These are phyloP conservation scores for Napeogenes inachia DNA, from an alignment of 2,888 invertebrate genomes.

Conservation along the genomic window DNA sequence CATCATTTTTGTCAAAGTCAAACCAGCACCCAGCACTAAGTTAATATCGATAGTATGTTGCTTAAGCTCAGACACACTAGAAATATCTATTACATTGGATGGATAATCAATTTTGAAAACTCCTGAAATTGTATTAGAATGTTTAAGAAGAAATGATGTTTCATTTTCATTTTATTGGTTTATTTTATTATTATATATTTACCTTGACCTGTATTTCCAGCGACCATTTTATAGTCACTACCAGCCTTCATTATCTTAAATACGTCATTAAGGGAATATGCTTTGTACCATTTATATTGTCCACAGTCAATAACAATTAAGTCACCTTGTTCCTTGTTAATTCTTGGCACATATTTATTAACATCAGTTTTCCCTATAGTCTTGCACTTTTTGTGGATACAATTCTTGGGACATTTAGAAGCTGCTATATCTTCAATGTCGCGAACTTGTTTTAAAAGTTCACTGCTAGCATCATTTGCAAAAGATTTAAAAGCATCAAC, in stretches of 20 bases:
- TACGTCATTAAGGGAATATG: conserved; percentile 64
- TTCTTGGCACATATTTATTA: conserved; percentile 20
- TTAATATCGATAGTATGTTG: conserved; percentile 54
- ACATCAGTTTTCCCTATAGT: background rate
- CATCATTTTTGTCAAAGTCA: conserved; percentile 63
- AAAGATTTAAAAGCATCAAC: conserved; percentile 87
- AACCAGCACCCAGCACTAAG: conserved; percentile 59
- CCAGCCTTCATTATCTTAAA: conserved; percentile 59
- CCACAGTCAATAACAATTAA: conserved; percentile 74
- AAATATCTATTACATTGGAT: conserved; percentile 57
- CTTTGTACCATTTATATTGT: conserved; percentile 69
- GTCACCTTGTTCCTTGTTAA: conserved; percentile 36
- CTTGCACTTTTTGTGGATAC: conserved; percentile 36
- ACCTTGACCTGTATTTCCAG: conserved; percentile 86
- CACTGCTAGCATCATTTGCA: conserved; percentile 77
- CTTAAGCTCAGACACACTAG: conserved; percentile 56
- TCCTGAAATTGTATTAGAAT: conserved; percentile 65
- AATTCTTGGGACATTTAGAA: conserved; percentile 42
- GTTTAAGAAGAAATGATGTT: conserved; percentile 55
- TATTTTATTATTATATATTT: conserved; percentile 29
- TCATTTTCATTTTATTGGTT: background rate
- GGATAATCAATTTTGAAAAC: conserved; percentile 59
- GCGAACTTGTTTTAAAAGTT: conserved; percentile 65
- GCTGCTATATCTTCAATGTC: conserved; percentile 67
- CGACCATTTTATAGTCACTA: conserved; percentile 75